A percentile compares a stretch with the other conserved stretches of the same genome.
phyloP scores from a whole-genome alignment of 1,140 invertebrate species.

The Nebria ingens region DNA sequence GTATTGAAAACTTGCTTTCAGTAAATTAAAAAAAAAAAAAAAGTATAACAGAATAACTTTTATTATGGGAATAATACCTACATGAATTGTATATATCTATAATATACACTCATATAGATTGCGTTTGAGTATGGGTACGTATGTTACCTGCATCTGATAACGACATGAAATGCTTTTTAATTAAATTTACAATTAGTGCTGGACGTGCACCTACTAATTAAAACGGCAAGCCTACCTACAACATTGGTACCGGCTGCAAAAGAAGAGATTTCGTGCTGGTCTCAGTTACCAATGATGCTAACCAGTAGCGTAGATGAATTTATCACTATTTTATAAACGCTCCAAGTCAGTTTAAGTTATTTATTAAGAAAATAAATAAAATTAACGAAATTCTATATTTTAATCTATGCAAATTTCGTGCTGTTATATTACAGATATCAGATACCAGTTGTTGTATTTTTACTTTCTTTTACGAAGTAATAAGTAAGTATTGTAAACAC shows the following conservation, averaged over 20 bases:
- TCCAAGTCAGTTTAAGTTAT: too few species aligned
- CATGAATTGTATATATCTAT: too few species aligned
- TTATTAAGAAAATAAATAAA: not conserved
- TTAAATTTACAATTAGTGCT: conserved; percentile 29
- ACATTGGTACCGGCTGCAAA: not conserved
- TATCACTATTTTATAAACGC: not conserved
- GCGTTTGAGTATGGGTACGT: conserved; percentile 13
- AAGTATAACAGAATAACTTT: too few species aligned
- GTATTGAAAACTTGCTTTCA: too few species aligned
- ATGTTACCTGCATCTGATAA: conserved; percentile 22
- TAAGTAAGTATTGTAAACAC: too few species aligned
- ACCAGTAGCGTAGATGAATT: not conserved
- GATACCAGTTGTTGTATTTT: too few species aligned
- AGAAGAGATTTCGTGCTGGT: not conserved
- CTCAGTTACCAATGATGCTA: not conserved
- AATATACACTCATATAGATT: not conserved
- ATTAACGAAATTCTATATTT: not conserved
- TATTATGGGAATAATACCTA: too few species aligned
- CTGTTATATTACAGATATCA: not conserved
- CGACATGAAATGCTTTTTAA: conserved; percentile 22
- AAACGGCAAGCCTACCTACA: conserved; percentile 18
- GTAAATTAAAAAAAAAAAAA: too few species aligned
- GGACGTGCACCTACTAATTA: conserved; percentile 30
- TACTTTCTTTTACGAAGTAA: too few species aligned
- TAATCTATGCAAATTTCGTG: not conserved